Conservation (phyloP, 2,797 vertebrate genomes). For the Podarcis lilfordi region DNA sequence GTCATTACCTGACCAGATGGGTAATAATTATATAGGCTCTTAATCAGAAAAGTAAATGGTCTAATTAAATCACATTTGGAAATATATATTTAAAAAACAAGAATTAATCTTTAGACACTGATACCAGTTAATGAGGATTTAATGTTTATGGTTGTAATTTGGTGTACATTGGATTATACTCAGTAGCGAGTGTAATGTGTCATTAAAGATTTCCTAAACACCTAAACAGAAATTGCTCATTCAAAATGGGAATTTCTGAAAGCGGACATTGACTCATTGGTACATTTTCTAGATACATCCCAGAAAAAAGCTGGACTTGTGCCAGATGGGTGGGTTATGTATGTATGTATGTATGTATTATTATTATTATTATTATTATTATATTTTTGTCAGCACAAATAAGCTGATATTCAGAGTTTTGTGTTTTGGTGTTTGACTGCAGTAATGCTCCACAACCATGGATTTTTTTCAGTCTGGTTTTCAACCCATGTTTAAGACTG, state of each 20-base stretch:
- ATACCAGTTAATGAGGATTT: conserved; percentile 49
- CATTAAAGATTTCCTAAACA: conserved; percentile 36
- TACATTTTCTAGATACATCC: conserved; percentile 24
- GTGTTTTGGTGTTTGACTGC: background rate
- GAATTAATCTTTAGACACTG: conserved; percentile 56
- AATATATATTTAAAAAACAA: conserved; percentile 42
- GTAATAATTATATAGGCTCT: conserved; percentile 55
- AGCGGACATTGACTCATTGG: background rate
- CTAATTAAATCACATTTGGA: conserved; percentile 51
- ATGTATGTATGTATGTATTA: no score
- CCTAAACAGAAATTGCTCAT: fast-evolving
- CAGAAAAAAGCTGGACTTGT: background rate
- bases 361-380: no score
- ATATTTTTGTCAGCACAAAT: background rate
- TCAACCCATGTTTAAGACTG: background rate
- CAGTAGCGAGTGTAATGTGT: conserved; percentile 46
- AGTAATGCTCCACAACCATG: background rate
- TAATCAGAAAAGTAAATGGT: conserved; percentile 68
- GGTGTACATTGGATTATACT: conserved; percentile 57
- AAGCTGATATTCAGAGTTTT: conserved; percentile 20
- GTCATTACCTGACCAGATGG: conserved; percentile 74
- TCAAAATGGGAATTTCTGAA: background rate
- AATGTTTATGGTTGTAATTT: conserved; percentile 50
- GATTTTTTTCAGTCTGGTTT: background rate
- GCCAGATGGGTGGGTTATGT: no score